Conservation (phyloP, 2,888 invertebrate species). For the Masnerella sp. region DNA sequence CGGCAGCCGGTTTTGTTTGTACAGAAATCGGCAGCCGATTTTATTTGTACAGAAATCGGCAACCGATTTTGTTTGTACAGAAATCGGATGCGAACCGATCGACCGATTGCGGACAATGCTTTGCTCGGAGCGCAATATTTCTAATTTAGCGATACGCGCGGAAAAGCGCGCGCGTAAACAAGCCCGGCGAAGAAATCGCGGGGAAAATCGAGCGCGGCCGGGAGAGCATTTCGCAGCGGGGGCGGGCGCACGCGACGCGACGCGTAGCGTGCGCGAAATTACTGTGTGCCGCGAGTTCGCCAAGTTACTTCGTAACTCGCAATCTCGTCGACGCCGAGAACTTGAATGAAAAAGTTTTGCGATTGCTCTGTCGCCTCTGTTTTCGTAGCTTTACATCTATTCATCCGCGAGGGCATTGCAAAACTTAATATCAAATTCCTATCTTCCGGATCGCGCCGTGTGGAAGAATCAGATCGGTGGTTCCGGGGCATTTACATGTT, state of each 20-base stretch:
- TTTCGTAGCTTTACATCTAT: slow-evolving; percentile 35
- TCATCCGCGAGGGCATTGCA: slow-evolving; percentile 10
- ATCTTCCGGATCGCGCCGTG: no score
- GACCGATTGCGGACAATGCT: no score
- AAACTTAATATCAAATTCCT: slow-evolving; percentile 32
- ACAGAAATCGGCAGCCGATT: no score
- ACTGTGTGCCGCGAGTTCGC: slow-evolving; percentile 39
- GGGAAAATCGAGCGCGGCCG: slow-evolving; percentile 30
- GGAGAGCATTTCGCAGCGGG: slow-evolving; percentile 32
- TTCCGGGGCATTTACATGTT: no score
- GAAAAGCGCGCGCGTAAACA: slow-evolving; percentile 33
- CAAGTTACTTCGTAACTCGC: slow-evolving; percentile 63
- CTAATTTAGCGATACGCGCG: no score
- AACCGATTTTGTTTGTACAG: no score
- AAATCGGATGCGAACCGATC: no score
- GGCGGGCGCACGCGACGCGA: slow-evolving; percentile 15
- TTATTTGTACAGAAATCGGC: no score
- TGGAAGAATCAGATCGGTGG: no score
- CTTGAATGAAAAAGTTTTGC: slow-evolving; percentile 68
- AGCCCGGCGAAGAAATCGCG: slow-evolving; percentile 45
- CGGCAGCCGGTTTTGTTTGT: no score
- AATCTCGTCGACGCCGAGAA: slow-evolving; percentile 65
- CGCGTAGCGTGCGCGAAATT: slow-evolving; percentile 38
- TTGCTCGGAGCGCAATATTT: no score
- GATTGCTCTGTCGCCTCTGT: slow-evolving; percentile 60